A percentile compares a stretch with the other conserved stretches of the same genome.
Conservation (phyloP, 2,113 vertebrate genomes). For the Jacana jacana region DNA sequence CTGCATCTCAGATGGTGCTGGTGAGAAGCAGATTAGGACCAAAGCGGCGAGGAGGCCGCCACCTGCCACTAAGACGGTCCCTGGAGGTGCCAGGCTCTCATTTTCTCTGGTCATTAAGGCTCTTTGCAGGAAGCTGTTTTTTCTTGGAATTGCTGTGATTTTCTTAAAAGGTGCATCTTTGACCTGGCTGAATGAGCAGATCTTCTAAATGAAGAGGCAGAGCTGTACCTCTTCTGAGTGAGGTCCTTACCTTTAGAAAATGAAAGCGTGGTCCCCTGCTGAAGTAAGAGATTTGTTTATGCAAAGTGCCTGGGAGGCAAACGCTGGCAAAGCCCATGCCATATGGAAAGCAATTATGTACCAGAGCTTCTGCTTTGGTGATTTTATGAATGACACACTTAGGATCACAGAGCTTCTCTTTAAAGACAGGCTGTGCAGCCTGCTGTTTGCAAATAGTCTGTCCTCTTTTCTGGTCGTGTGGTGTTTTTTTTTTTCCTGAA, state of each 20-base stretch:
- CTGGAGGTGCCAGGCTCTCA: not conserved
- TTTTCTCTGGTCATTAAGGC: constrained; percentile 19
- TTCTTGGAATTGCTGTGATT: constrained; percentile 39
- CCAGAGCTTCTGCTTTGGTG: constrained; percentile 41
- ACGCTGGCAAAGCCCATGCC: constrained; percentile 42
- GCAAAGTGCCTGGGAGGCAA: constrained; percentile 3
- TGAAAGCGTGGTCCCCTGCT: not conserved
- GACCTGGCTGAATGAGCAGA: constrained; percentile 3
- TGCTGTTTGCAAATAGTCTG: not conserved
- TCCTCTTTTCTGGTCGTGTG: not conserved
- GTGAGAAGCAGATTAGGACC: not conserved
- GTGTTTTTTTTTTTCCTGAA: not conserved
- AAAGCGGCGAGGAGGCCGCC: not conserved
- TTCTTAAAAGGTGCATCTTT: constrained; percentile 15
- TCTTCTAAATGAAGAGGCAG: not conserved
- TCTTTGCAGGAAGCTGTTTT: constrained; percentile 35
- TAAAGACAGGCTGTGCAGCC: not conserved
- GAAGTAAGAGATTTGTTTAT: constrained; percentile 5
- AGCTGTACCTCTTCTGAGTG: not conserved
- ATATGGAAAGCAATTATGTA: not conserved
- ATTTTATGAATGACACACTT: constrained; percentile 5
- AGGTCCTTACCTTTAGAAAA: not conserved
- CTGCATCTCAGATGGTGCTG: not conserved
- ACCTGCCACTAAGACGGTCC: not conserved
- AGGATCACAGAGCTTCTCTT: constrained; percentile 38